Evolutionary conservation across 2,113 vertebrate species (phyloP), one percentile per base, ranked within the genome.

Genomic region (Halcyon malimbica): DNA sequence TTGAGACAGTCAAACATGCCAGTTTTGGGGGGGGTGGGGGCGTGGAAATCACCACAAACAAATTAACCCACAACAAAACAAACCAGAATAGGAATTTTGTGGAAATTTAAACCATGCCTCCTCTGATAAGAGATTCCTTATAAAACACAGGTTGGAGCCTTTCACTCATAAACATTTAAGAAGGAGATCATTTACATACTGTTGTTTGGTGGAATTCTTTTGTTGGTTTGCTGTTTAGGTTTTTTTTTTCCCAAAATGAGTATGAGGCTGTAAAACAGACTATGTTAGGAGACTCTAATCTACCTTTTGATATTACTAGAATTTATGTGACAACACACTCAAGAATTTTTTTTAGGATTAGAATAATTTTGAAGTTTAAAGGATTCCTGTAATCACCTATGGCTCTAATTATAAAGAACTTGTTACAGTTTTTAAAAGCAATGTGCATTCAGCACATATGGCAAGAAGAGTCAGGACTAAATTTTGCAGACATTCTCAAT

Each of bases 201-300:
- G 31, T 21, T 41, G 4, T 41, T 68, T 65, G 20, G 6, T 2
- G 6, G 2, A 41, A 11, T 7, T 62, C 37, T 42, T n/a, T 44
- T 56, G 31, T 6, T 74, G 5, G 2, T 16, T 70, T 79, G 3
- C 11, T 68, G 11, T 60, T 73, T n/a, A 29, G 42, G 15, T 6
- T 16, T 35, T 25, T 44, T 33, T 21, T 10, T 10, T 23, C 11
- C 6, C 3, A 1, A 0, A 16, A 3, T 8, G 6, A n/a, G 17
- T 37, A 48, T 21, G 16, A 35, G 9, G 18, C 15, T 37, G 21
- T 41, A 67, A 77, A 77, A 44, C 7, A 11, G 33, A 57, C 9
- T 51, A 65, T 57, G 10, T 9, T 41, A 51, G 62, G 18, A 87
- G 31, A 63, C 44, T 17, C 28, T 1, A 11, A 48, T 4, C 20